These are phyloP conservation scores for Dendrolimus pini DNA, from an alignment of 2,888 invertebrate genomes.

Conservation along the genomic window DNA sequence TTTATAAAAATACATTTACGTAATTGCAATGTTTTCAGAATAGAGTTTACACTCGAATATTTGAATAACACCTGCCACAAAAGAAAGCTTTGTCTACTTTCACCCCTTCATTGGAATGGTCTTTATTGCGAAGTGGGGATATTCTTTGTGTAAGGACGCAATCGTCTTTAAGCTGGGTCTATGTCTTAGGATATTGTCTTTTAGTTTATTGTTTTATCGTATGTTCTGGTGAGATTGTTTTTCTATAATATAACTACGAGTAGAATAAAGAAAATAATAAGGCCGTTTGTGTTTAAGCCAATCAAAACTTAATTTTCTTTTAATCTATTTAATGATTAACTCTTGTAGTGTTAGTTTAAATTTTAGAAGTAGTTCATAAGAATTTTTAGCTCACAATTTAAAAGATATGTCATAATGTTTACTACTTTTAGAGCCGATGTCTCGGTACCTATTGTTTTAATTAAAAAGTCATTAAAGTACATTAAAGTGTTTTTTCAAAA, in stretches of 20 bases:
- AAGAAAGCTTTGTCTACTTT: constrained; percentile 47
- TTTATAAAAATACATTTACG: too few species aligned
- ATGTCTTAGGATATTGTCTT: constrained; percentile 19
- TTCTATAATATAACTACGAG: too few species aligned
- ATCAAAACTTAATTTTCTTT: neutral
- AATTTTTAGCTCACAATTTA: too few species aligned
- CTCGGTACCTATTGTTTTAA: too few species aligned
- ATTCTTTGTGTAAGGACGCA: constrained; percentile 50
- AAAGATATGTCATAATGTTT: too few species aligned
- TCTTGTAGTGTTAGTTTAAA: constrained; percentile 17
- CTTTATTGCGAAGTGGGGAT: constrained; percentile 47
- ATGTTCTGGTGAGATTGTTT: neutral
- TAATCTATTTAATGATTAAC: constrained; percentile 7
- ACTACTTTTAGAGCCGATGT: too few species aligned
- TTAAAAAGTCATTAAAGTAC: too few species aligned
- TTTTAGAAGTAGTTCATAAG: too few species aligned
- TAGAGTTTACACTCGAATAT: constrained; percentile 1
- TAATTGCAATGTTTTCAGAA: neutral
- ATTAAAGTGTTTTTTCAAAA: too few species aligned
- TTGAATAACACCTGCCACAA: constrained; percentile 24
- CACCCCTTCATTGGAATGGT: constrained; percentile 48
- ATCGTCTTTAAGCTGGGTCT: constrained; percentile 37
- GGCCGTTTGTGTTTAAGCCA: neutral
- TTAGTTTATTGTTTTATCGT: neutral
- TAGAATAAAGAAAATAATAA: too few species aligned